These are phyloP conservation scores for Tachina lurida DNA, from an alignment of 2,888 invertebrate species.

Conservation along the genomic window DNA sequence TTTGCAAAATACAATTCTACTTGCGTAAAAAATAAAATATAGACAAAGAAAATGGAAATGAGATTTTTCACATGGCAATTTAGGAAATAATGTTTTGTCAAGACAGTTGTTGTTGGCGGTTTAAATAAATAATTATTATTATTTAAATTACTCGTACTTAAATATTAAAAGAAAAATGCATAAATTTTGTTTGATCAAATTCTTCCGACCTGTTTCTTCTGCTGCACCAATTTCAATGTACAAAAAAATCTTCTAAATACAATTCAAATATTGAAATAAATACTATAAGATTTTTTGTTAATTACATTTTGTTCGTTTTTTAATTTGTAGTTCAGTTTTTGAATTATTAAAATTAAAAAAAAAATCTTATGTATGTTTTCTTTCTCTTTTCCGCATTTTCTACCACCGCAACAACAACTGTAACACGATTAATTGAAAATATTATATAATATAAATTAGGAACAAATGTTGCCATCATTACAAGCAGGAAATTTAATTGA, in stretches of 20 bases:
- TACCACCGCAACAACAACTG: constrained; percentile 54
- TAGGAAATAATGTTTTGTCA: constrained; percentile 16
- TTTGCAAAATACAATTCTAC: constrained; percentile 72
- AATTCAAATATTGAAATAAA: constrained; percentile 8
- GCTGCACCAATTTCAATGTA: constrained; percentile 6
- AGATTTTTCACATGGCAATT: constrained; percentile 14
- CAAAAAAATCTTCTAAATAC: not conserved
- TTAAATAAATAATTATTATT: not conserved
- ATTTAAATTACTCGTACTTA: not conserved
- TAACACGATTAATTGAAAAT: constrained; percentile 18
- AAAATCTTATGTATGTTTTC: constrained; percentile 66
- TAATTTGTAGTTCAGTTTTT: constrained; percentile 63
- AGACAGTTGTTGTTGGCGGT: constrained; percentile 68
- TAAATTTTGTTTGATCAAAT: constrained; percentile 70
- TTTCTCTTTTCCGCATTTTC: constrained; percentile 66
- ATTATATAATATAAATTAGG: constrained; percentile 50
- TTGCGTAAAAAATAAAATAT: constrained; percentile 36
- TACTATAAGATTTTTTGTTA: constrained; percentile 61
- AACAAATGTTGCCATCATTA: constrained; percentile 61
- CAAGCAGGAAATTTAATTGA: constrained; percentile 67
- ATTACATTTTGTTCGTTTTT: constrained; percentile 49
- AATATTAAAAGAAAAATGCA: constrained; percentile 66
- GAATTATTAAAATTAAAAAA: constrained; percentile 53
- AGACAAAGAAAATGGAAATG: not conserved
- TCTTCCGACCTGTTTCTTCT: constrained; percentile 12